Conservation (phyloP, 2,113 vertebrate genomes). For the Merops nubicus region DNA sequence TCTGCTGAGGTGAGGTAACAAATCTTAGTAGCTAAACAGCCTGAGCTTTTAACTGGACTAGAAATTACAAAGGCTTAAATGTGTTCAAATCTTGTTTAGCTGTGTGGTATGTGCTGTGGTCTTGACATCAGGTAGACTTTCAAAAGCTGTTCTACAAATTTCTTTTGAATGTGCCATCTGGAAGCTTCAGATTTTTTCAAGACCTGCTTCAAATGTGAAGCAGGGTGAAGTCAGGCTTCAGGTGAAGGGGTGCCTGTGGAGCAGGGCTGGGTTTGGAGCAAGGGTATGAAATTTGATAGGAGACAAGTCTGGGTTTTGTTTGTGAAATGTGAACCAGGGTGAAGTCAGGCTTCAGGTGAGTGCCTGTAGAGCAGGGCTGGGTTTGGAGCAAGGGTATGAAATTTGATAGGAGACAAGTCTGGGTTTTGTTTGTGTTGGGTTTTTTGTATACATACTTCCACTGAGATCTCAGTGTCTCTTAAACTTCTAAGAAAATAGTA, state of each 20-base stretch:
- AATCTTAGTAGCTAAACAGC: background rate
- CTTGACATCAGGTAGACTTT: background rate
- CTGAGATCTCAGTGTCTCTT: background rate
- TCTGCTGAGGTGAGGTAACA: background rate
- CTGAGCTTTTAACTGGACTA: background rate
- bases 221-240: background rate
- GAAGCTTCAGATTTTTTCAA: background rate
- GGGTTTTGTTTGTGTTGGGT: background rate
- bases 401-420: no score
- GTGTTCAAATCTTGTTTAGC: background rate
- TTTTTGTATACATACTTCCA: background rate
- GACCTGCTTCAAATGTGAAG: background rate
- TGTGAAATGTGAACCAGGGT: no score
- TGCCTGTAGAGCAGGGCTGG: no score
- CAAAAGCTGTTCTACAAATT: background rate
- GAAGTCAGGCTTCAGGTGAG: no score
- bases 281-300: background rate
- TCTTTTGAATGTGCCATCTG: background rate
- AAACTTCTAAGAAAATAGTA: background rate
- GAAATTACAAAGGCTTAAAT: constrained; percentile 1
- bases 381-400: no score
- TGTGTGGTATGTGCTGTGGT: background rate
- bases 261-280: background rate
- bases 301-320: background rate
- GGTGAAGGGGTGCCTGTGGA: background rate